A percentile compares a stretch with the other conserved stretches of the same genome.
These are phyloP conservation scores for Eurystomus glaucurus DNA, from an alignment of 2,797 vertebrate species.

Conservation along the genomic window DNA sequence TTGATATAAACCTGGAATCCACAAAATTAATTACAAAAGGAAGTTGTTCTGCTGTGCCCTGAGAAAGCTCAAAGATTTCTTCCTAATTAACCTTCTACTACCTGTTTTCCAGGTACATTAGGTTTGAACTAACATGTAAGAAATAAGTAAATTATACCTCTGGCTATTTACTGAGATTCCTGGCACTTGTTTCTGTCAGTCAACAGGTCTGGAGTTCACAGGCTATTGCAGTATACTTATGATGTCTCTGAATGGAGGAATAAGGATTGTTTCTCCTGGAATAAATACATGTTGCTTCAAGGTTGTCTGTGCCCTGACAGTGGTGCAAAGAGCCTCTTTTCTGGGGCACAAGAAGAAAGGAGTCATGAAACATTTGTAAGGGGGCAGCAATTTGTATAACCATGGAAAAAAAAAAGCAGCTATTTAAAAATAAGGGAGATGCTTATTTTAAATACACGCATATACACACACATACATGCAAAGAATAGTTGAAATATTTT, in stretches of 20 bases:
- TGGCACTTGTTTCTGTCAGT: not conserved
- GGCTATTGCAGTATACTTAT: not conserved
- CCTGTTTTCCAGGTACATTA: constrained; percentile 36
- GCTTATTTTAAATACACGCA: not conserved
- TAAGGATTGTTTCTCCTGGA: not conserved
- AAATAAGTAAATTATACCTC: constrained; percentile 55
- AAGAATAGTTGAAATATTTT: not conserved
- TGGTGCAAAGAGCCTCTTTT: constrained; percentile 30
- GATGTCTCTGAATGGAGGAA: not conserved
- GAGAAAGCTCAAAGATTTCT: not conserved
- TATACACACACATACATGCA: rapidly evolving
- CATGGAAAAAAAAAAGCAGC: constrained; percentile 47
- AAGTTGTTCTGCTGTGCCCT: not conserved
- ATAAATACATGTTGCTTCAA: constrained; percentile 31
- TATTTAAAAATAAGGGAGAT: not conserved
- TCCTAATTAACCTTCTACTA: not conserved
- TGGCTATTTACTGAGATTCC: constrained; percentile 57
- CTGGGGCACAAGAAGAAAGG: constrained; percentile 26
- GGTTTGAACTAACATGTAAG: constrained; percentile 63
- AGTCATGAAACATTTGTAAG: constrained; percentile 62
- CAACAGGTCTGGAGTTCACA: constrained; percentile 37
- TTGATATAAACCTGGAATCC: not conserved
- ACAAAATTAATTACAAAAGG: not conserved
- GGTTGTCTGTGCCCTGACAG: not conserved
- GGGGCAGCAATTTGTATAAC: constrained; percentile 36